Conservation (phyloP, 1,140 invertebrate genomes). For the Drosophila sucinea region DNA sequence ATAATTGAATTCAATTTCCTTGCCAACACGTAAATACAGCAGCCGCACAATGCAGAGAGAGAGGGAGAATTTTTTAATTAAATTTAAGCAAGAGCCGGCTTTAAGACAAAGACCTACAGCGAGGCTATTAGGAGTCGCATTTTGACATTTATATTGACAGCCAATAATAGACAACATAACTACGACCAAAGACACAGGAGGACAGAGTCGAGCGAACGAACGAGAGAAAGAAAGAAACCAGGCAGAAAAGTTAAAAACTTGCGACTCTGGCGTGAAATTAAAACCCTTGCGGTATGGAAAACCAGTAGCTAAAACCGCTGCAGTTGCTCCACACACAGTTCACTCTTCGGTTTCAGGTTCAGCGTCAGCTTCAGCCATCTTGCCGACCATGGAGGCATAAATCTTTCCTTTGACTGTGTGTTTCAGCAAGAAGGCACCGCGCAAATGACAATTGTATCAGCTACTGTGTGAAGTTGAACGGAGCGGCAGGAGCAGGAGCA, state of each 20-base stretch:
- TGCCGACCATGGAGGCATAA: conserved; percentile 47
- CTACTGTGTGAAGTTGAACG: conserved; percentile 65
- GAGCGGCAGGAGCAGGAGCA: conserved; percentile 23
- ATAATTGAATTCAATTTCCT: conserved; percentile 67
- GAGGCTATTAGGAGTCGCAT: conserved; percentile 62
- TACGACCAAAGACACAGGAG: conserved; percentile 38
- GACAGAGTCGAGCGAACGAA: conserved; percentile 12
- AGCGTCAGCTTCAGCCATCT: too few species aligned
- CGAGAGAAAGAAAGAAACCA: background rate
- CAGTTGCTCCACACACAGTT: background rate
- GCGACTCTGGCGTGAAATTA: conserved; percentile 63
- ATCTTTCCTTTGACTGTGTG: conserved; percentile 60
- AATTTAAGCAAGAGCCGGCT: conserved; percentile 55
- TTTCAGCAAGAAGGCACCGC: conserved; percentile 48
- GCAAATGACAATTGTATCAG: conserved; percentile 82
- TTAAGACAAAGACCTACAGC: conserved; percentile 40
- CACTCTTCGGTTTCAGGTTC: background rate
- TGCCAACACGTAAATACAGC: conserved; percentile 17
- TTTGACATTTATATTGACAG: conserved; percentile 83
- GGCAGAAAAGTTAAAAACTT: conserved; percentile 32
- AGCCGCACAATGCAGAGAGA: conserved; percentile 4
- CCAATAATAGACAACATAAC: conserved; percentile 81
- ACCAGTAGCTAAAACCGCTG: conserved; percentile 66
- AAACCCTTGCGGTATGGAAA: conserved; percentile 69
- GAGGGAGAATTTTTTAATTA: conserved; percentile 60